Percentiles rank a stretch among this genome's conserved stretches.
phyloP scores from a whole-genome alignment of 2,888 invertebrate genomes.

The Dicranocentrus wangi region DNA sequence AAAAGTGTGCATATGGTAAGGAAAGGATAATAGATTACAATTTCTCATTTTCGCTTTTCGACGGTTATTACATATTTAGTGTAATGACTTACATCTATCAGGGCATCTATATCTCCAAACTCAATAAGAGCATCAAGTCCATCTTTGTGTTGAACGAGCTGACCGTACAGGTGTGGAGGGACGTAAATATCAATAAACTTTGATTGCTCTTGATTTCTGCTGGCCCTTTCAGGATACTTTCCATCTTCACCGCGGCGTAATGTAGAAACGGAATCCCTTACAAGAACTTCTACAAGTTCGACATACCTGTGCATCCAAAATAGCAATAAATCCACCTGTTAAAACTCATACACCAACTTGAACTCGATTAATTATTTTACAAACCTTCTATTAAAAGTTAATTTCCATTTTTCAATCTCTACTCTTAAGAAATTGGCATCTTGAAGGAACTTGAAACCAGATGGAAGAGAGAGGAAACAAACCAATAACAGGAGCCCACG shows the following conservation, averaged over 20 bases:
- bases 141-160: constrained; percentile 83
- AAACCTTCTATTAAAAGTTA: constrained; percentile 83
- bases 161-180: constrained; percentile 89
- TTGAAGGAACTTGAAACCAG: constrained; percentile 81
- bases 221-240: constrained; percentile 82
- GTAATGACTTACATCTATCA: constrained; percentile 67
- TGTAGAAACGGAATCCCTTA: constrained; percentile 89
- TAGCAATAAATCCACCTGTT: background rate
- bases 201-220: constrained; percentile 75
- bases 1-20: background rate
- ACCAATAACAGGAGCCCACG: constrained; percentile 85
- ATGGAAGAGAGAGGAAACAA: constrained; percentile 83
- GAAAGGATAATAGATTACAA: too few species aligned
- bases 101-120: constrained; percentile 64
- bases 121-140: constrained; percentile 79
- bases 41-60: too few species aligned
- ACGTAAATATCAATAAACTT: constrained; percentile 76
- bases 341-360: background rate
- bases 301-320: constrained; percentile 87
- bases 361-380: too few species aligned
- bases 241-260: constrained; percentile 88
- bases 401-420: constrained; percentile 87
- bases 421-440: constrained; percentile 81
- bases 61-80: too few species aligned
- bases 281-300: constrained; percentile 88